phyloP scores from a whole-genome alignment of 2,113 vertebrate genomes.

The Alouatta palliata region DNA sequence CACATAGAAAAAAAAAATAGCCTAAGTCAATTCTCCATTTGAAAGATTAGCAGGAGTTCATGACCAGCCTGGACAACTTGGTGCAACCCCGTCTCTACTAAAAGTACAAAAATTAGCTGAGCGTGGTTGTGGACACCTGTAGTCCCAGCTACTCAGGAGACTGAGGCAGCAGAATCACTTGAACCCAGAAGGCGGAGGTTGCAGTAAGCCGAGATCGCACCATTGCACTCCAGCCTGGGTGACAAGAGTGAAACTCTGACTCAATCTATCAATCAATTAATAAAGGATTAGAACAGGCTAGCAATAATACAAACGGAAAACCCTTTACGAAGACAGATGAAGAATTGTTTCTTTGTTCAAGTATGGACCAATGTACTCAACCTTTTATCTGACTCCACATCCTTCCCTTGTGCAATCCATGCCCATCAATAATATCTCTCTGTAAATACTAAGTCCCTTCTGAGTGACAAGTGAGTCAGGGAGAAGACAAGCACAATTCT shows the following conservation, averaged over 20 bases:
- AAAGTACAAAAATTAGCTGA: no score
- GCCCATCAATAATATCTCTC: neutral
- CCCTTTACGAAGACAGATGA: neutral
- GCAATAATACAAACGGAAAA: neutral
- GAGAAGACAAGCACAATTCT: neutral
- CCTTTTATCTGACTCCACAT: conserved; percentile 8
- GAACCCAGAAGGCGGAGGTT: no score
- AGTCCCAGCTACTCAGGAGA: no score
- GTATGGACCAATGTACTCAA: neutral
- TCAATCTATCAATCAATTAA: no score
- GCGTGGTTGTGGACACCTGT: no score
- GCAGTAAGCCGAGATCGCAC: no score
- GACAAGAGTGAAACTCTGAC: no score
- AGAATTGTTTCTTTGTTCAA: neutral
- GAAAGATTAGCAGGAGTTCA: neutral
- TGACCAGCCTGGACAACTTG: neutral
- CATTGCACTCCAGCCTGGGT: no score
- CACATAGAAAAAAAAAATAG: neutral
- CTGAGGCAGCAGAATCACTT: no score
- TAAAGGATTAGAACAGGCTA: neutral
- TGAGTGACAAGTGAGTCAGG: neutral
- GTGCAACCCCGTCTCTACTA: no score
- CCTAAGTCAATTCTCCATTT: neutral
- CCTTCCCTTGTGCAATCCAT: neutral
- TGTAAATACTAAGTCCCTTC: neutral